These are phyloP conservation scores for Deroplatys truncata DNA, from an alignment of 2,888 invertebrate genomes.

Conservation along the genomic window DNA sequence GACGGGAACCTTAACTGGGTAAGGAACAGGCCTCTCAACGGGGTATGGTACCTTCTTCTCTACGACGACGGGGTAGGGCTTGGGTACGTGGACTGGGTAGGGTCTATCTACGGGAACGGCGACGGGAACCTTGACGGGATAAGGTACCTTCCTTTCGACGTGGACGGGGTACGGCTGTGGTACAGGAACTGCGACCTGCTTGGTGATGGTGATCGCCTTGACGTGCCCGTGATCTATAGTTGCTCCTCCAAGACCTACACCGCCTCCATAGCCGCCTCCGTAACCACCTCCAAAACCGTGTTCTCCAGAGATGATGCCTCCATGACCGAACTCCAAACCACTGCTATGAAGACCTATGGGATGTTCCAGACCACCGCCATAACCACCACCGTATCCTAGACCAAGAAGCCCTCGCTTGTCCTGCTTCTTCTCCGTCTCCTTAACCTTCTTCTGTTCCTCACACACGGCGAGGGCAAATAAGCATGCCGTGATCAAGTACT, in stretches of 20 bases:
- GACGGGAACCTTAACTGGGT: constrained; percentile 30
- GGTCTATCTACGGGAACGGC: constrained; percentile 36
- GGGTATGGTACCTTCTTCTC: constrained; percentile 35
- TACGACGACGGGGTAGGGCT: constrained; percentile 37
- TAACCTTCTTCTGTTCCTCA: background rate
- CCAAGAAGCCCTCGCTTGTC: constrained; percentile 20
- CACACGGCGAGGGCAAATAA: background rate
- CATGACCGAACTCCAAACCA: background rate
- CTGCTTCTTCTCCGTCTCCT: constrained; percentile 24
- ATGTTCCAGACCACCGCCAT: background rate
- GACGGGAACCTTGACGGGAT: constrained; percentile 37
- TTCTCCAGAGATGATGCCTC: too few relatives aligned
- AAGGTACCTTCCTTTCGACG: constrained; percentile 35
- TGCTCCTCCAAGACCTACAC: background rate
- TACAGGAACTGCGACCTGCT: constrained; percentile 33
- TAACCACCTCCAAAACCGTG: background rate
- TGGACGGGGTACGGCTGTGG: constrained; percentile 37
- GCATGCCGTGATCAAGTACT: background rate
- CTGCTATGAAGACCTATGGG: background rate
- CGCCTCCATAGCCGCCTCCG: too few relatives aligned
- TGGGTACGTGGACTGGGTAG: constrained; percentile 36
- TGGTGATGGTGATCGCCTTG: constrained; percentile 34
- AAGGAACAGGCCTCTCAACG: constrained; percentile 25
- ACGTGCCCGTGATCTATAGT: constrained; percentile 14
- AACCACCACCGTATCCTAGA: constrained; percentile 17